Evolutionary conservation across 2,888 invertebrate species (phyloP).

Genomic region (Plebejus anna): DNA sequence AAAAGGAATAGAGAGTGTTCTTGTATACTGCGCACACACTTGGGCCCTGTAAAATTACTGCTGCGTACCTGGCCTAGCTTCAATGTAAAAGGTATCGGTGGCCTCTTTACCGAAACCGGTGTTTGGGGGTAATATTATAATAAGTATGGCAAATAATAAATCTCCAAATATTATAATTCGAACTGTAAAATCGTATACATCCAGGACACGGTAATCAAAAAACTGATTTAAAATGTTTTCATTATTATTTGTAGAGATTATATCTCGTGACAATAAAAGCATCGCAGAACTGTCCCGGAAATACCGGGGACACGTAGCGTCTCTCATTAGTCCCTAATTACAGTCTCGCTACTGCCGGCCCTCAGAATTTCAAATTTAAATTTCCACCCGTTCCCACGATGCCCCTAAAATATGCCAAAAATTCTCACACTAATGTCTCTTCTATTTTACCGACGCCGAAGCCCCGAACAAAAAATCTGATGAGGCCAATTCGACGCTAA

Average conservation of each 20-base stretch:
- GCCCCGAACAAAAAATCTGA: constrained; percentile 35
- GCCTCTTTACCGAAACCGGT: too few relatives aligned
- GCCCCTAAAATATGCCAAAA: constrained; percentile 38
- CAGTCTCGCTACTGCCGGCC: constrained; percentile 50
- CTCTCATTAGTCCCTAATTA: constrained; percentile 77
- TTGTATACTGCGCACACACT: too few relatives aligned
- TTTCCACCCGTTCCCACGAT: constrained; percentile 45
- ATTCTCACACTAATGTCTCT: constrained; percentile 40
- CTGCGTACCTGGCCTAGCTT: too few relatives aligned
- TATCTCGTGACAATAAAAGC: constrained; percentile 56
- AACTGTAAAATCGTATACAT: background rate
- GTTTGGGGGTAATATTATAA: background rate
- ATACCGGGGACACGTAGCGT: constrained; percentile 52
- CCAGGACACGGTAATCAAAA: constrained; percentile 33
- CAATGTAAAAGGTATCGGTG: too few relatives aligned
- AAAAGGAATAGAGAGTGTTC: too few relatives aligned
- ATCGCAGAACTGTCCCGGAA: constrained; percentile 54
- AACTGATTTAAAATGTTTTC: constrained; percentile 38
- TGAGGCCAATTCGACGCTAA: constrained; percentile 30
- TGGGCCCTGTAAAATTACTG: too few relatives aligned
- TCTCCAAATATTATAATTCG: background rate
- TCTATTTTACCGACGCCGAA: constrained; percentile 39
- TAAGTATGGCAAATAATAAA: background rate
- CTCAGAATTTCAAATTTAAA: constrained; percentile 73
- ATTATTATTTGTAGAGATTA: constrained; percentile 33